Conservation (phyloP, 2,797 vertebrate species). For the Hoplostethus atlanticus region DNA sequence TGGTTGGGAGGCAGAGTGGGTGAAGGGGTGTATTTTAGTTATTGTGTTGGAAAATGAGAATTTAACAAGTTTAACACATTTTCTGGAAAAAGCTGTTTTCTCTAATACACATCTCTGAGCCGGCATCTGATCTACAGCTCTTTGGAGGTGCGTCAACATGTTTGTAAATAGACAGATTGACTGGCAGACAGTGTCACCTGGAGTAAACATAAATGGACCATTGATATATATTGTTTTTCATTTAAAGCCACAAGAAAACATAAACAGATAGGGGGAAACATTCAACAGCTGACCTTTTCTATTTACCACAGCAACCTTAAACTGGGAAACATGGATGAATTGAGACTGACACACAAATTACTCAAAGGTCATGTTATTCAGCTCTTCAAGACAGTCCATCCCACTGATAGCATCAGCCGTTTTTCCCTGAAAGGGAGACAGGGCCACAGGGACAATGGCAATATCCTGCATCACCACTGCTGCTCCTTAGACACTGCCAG, state of each 20-base stretch:
- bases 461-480: constrained; percentile 31
- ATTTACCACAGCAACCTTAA: constrained; percentile 62
- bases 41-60: constrained; percentile 16
- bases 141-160: constrained; percentile 68
- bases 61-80: constrained; percentile 19
- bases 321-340: constrained; percentile 58
- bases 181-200: constrained; percentile 33
- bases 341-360: constrained; percentile 66
- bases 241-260: constrained; percentile 34
- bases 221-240: constrained; percentile 31
- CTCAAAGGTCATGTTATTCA: constrained; percentile 77
- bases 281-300: constrained; percentile 76
- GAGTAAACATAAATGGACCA: constrained; percentile 47
- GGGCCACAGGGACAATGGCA: constrained; percentile 33
- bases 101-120: constrained; percentile 43
- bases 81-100: constrained; percentile 13
- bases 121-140: constrained; percentile 39
- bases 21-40: background rate
- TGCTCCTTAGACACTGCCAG: constrained; percentile 21
- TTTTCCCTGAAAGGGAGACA: constrained; percentile 31
- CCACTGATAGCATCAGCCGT: constrained; percentile 57
- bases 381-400: constrained; percentile 54
- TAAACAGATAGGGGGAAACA: constrained; percentile 41
- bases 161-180: constrained; percentile 47
- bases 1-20: too few species aligned